Conservation (phyloP, 2,888 invertebrate genomes). For the Lydus trimaculatus region DNA sequence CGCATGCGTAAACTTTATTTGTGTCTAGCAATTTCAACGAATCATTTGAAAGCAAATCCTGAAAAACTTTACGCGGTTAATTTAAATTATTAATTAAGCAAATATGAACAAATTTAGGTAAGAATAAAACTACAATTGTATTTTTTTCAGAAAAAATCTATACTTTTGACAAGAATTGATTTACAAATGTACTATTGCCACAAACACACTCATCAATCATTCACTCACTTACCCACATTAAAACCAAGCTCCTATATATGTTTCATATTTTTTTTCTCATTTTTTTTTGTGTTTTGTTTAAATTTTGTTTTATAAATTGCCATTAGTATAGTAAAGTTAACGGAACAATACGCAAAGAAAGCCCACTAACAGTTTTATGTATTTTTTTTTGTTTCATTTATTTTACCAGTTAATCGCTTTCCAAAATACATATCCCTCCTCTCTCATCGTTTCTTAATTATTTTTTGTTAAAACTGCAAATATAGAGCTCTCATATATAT, state of each 20-base stretch:
- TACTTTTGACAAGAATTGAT: slow-evolving; percentile 65
- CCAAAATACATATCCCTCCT: slow-evolving; percentile 39
- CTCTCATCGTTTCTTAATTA: not conserved
- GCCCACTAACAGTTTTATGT: slow-evolving; percentile 50
- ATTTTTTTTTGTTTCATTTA: no score
- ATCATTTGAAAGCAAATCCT: not conserved
- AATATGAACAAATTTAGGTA: not conserved
- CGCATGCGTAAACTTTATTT: not conserved
- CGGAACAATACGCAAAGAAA: slow-evolving; percentile 57
- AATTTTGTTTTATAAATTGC: slow-evolving; percentile 56
- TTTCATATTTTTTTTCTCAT: no score
- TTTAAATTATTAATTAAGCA: not conserved
- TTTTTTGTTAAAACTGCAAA: no score
- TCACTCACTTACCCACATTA: slow-evolving; percentile 54
- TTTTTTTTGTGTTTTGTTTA: no score
- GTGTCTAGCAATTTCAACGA: not conserved
- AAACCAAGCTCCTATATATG: slow-evolving; percentile 62
- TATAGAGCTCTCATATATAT: slow-evolving; percentile 41
- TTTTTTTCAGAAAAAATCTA: slow-evolving; percentile 61
- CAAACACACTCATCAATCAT: slow-evolving; percentile 51
- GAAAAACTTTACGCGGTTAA: not conserved
- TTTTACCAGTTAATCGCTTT: slow-evolving; percentile 42
- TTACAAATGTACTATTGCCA: slow-evolving; percentile 66
- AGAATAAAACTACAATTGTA: not conserved
- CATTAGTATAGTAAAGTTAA: slow-evolving; percentile 59